These are phyloP conservation scores for Chauna torquata DNA, from an alignment of 2,113 vertebrate genomes.

Conservation along the genomic window DNA sequence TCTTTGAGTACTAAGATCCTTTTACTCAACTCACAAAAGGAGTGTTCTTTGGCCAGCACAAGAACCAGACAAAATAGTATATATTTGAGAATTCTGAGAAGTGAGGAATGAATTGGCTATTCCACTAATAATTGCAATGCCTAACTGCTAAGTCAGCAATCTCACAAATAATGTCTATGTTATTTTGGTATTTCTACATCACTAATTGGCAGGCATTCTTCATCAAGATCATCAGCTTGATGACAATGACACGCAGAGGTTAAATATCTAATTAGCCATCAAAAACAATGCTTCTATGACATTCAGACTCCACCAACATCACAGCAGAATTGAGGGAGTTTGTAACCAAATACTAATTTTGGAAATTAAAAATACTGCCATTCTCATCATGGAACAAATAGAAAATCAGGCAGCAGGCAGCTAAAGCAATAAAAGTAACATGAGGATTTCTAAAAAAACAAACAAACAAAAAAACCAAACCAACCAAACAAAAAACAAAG, in stretches of 20 bases:
- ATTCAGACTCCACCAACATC: constrained; percentile 45
- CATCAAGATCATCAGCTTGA: constrained; percentile 64
- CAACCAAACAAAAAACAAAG: not conserved
- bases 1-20: not conserved
- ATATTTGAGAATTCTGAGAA: not conserved
- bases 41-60: not conserved
- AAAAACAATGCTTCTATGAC: constrained; percentile 33
- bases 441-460: not conserved
- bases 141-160: constrained; percentile 21
- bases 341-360: constrained; percentile 11
- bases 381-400: not conserved
- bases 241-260: constrained; percentile 60
- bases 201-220: constrained; percentile 55
- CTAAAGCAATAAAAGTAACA: not conserved
- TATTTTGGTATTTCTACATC: constrained; percentile 42
- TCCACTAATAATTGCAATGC: not conserved
- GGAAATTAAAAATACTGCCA: not conserved
- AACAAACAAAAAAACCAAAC: too few relatives aligned
- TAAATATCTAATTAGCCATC: constrained; percentile 48
- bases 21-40: not conserved
- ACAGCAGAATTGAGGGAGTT: not conserved
- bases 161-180: constrained; percentile 25
- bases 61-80: not conserved
- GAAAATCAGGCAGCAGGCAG: constrained; percentile 1
- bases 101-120: not conserved